phyloP scores from a whole-genome alignment of 2,888 invertebrate species.

The Drosophila maculinotata region DNA sequence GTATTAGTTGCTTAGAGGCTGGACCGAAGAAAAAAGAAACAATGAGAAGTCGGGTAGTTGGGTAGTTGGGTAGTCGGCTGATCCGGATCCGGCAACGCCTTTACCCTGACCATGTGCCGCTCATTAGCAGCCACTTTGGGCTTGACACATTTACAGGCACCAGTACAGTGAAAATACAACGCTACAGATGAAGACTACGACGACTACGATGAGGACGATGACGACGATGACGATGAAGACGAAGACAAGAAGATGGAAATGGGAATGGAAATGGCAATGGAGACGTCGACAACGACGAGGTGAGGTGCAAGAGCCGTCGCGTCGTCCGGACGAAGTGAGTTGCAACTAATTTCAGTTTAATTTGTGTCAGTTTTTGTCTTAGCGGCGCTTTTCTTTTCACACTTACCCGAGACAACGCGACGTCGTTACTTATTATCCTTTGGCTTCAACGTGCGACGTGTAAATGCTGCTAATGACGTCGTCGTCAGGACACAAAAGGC shows the following conservation, averaged over 20 bases:
- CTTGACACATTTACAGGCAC: slow-evolving; percentile 42
- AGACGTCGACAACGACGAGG: slow-evolving; percentile 3
- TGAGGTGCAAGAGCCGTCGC: slow-evolving; percentile 10
- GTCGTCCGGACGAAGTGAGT: slow-evolving; percentile 55
- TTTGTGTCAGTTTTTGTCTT: slow-evolving; percentile 76
- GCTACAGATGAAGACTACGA: not conserved
- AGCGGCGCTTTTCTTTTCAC: slow-evolving; percentile 65
- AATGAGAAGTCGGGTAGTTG: not conserved
- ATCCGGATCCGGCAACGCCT: slow-evolving; percentile 7
- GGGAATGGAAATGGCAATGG: slow-evolving; percentile 13
- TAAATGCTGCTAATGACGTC: slow-evolving; percentile 79
- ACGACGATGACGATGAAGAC: not conserved
- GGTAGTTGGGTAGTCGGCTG: not conserved
- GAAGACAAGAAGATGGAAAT: not conserved
- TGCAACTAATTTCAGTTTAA: slow-evolving; percentile 80
- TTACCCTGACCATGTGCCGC: slow-evolving; percentile 47
- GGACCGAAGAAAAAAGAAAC: not conserved
- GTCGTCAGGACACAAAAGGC: slow-evolving; percentile 63
- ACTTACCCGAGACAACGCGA: slow-evolving; percentile 40
- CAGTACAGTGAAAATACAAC: slow-evolving; percentile 6
- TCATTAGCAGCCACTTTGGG: slow-evolving; percentile 58
- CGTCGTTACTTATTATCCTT: slow-evolving; percentile 72
- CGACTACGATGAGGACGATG: too few species aligned
- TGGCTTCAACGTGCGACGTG: slow-evolving; percentile 65
- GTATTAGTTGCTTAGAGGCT: not conserved